Percentiles rank a stretch among this genome's conserved stretches.
Conservation (phyloP, 2,797 vertebrate genomes). For the Eidolon dupreanum region DNA sequence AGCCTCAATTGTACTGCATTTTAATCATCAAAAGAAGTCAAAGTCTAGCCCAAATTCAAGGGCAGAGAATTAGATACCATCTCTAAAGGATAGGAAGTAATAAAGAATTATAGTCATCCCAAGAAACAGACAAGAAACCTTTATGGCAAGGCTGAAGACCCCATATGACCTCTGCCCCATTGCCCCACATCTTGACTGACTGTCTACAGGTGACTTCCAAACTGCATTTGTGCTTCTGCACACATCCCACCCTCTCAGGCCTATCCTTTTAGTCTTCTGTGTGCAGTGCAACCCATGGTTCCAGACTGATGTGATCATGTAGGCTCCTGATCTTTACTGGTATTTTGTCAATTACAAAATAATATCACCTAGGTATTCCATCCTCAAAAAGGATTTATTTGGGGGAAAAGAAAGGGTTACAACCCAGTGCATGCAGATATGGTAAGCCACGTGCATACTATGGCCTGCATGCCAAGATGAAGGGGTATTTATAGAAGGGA, state of each 20-base stretch:
- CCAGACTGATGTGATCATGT: background rate
- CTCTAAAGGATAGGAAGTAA: background rate
- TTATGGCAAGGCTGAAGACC: background rate
- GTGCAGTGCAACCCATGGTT: no score
- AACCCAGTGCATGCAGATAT: no score
- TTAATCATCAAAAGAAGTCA: background rate
- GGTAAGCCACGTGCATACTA: no score
- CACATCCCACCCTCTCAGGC: background rate
- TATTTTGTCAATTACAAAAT: background rate
- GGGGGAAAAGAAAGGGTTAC: no score
- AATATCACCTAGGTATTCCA: no score
- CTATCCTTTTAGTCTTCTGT: background rate
- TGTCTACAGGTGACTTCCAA: background rate
- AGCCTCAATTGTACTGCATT: background rate
- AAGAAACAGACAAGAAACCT: background rate
- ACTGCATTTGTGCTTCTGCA: background rate
- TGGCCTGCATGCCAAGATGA: no score
- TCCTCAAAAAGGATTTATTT: no score
- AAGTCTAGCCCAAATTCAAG: background rate
- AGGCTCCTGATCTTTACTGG: background rate
- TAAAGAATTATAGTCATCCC: background rate
- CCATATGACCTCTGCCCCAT: rapidly evolving
- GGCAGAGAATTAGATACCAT: background rate
- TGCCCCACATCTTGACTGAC: background rate
- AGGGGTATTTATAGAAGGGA: no score